phyloP scores from a whole-genome alignment of 2,797 vertebrate species.

The Adrianichthys oophorus region DNA sequence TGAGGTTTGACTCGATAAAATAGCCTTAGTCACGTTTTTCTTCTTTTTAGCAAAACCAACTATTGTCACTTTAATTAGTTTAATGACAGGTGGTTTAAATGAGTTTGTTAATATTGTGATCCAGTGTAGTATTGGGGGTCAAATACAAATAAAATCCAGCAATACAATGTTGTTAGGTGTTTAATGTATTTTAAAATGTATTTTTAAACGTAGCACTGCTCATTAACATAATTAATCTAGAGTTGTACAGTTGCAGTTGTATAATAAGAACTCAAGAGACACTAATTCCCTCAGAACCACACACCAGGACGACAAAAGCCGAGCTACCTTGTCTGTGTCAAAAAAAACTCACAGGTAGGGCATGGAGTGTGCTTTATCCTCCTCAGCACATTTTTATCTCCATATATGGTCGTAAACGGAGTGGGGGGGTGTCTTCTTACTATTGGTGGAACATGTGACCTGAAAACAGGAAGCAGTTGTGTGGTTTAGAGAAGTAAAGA shows the following conservation, averaged over 20 bases:
- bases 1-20: too few relatives aligned
- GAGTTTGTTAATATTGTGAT: constrained; percentile 13
- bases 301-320: background rate
- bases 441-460: constrained; percentile 70
- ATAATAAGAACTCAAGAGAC: constrained; percentile 50
- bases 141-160: constrained; percentile 13
- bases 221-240: constrained; percentile 66
- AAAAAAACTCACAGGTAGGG: constrained; percentile 16
- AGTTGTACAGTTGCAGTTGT: constrained; percentile 36
- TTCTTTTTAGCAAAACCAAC: too few relatives aligned
- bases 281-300: constrained; percentile 1
- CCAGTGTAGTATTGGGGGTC: constrained; percentile 20
- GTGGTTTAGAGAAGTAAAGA: constrained; percentile 38
- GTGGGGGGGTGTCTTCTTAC: constrained; percentile 37
- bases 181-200: too few relatives aligned
- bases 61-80: too few relatives aligned
- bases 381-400: constrained; percentile 66
- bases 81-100: background rate
- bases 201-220: constrained; percentile 21
- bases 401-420: constrained; percentile 79
- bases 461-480: constrained; percentile 76
- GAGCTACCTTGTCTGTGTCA: background rate
- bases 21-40: too few relatives aligned
- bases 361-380: constrained; percentile 22
- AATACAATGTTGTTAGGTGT: too few relatives aligned